Percentiles rank a stretch among this genome's conserved stretches.
phyloP scores from a whole-genome alignment of 64 coral and sea anemone genomes.

The Pachyseris speciosa region DNA sequence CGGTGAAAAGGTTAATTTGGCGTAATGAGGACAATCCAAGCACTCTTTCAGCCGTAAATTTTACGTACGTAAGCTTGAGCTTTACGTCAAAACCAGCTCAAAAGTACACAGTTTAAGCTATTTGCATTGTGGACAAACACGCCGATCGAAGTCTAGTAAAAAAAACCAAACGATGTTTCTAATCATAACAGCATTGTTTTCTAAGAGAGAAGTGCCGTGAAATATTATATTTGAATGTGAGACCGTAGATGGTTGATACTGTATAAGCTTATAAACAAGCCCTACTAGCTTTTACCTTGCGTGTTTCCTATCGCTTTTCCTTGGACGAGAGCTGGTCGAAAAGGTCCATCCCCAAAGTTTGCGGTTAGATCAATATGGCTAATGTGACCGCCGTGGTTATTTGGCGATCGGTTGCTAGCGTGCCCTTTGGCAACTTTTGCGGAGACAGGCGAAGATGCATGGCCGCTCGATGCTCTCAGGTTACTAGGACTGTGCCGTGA shows the following conservation, averaged over 20 bases:
- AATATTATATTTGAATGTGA: no score
- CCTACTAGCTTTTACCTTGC: no score
- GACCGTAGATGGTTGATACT: no score
- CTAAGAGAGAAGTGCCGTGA: neutral
- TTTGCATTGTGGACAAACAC: neutral
- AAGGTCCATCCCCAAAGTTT: slow-evolving; percentile 64
- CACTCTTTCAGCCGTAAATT: neutral
- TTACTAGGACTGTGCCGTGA: slow-evolving; percentile 29
- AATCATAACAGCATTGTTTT: neutral
- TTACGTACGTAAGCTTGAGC: no score
- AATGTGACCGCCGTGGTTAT: slow-evolving; percentile 57
- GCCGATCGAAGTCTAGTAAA: neutral
- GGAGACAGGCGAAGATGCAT: slow-evolving; percentile 6
- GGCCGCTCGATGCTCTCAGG: slow-evolving; percentile 43
- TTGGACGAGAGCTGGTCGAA: slow-evolving; percentile 63
- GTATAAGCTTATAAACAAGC: no score
- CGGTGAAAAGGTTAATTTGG: neutral
- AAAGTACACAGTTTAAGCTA: neutral
- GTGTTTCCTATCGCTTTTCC: slow-evolving; percentile 64
- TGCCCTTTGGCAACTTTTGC: slow-evolving; percentile 34
- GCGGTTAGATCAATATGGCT: slow-evolving; percentile 69
- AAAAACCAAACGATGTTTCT: neutral
- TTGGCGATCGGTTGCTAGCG: slow-evolving; percentile 44
- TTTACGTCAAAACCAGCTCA: neutral
- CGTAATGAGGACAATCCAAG: neutral